Base-by-base conservation (phyloP, 2,113 vertebrate species). In the Melanerpes formicivorus region DNA sequence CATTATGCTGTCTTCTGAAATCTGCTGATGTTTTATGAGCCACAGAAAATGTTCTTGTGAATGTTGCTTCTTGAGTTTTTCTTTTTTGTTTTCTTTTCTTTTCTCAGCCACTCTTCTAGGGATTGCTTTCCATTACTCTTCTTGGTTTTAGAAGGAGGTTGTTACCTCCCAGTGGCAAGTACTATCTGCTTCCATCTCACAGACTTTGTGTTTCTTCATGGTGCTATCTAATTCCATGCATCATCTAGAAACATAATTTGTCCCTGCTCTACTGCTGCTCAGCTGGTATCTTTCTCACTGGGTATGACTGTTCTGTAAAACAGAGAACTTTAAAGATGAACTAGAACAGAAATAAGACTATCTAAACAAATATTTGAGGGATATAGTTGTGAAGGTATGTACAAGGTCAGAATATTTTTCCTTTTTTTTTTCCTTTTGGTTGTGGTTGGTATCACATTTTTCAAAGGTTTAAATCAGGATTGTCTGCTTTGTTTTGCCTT, bases 401-500 rank as follows among this genome's bases (percentile, higher is more conserved):
- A 50, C 75, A 88, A 94, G 79, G 87, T 90, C 66, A 69, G 62
- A 67, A 65, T 71, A 27, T 50, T 54, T 63, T 46, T 14, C 9
- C 4, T 2, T 32, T 40, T 29, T 46, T 30, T 8, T 62, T 30
- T 17, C 22, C 64, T 23, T 50, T 23, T 52, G 16, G 8, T 27
- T 56, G 14, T 56, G 16, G 55, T 72, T 54, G 16, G 18, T 77
- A 44, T 37, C 63, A 30, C 52, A n/a, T 80, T 87, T 92, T 65
- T 87, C 60, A 77, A 30, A 94, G 78, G 30, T 80, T 90, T 80
- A 46, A 69, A 63, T 73, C 50, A 46, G 48, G 60, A 80, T 18
- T 10, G 34, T 91, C 93, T 94, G 23, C 21, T 86, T 87, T 92
- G 74, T 32, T 90, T 93, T 92, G 56, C 58, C 76, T 91, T 93